Evolutionary conservation across 2,113 vertebrate species (phyloP), one percentile per base, ranked within the genome.

Genomic region (Malurus elegans): DNA sequence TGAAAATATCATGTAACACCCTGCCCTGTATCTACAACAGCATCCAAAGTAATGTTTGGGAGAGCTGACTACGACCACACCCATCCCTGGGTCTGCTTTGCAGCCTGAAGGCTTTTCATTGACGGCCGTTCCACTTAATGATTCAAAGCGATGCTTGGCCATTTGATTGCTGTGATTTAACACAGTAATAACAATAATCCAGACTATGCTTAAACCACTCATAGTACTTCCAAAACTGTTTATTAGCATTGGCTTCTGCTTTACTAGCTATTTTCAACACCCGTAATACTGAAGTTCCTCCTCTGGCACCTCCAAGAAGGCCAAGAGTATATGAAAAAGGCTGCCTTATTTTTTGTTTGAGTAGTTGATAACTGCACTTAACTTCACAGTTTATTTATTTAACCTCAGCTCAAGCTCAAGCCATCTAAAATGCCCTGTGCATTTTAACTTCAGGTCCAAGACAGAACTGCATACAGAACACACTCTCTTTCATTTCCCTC

Each of bases 221-320:
- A 93, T 79, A 88, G 82, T 67, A 97, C 89, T 95, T 97, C 93
- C 86, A 83, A 92, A 88, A 72, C 86, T 96, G 86, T 97, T 98
- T 97, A 96, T 97, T 97, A 97, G 90, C 94, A 86, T 97, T 98
- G 97, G 97, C 97, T 97, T 97, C 84, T 89, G 84, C 80, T 85
- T 97, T 95, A 93, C 51, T 81, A 97, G 94, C 87, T 95, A 86
- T 96, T 97, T 97, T 97, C 95, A 97, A 95, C 93, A 87, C 88
- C 74, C 79, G 86, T 88, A 93, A 96, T 92, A 73, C 92, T 86
- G 70, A 95, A 95, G 94, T 84, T 96, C 90, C 76, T 97, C 84
- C 87, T 95, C 84, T 60, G 69, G 82, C 88, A 93, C 61, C 72
- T 92, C 75, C 38, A 29, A 89, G 88, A 76, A 95, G 73, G 58